A percentile compares a stretch with the other conserved stretches of the same genome.
Conservation (phyloP, 2,888 invertebrate genomes). For the Griposia aprilina region DNA sequence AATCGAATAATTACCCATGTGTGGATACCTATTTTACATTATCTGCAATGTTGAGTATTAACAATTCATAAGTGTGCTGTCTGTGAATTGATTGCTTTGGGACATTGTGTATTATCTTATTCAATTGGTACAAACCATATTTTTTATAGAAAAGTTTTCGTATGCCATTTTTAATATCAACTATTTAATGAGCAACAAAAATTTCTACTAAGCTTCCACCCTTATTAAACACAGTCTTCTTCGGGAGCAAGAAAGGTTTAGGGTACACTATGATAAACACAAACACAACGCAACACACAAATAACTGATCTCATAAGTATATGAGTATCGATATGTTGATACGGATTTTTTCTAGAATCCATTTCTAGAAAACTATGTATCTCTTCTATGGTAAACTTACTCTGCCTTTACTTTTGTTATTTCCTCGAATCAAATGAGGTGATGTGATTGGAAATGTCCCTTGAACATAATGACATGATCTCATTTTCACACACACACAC, state of each 20-base stretch:
- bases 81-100: neutral
- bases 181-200: neutral
- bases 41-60: slow-evolving; percentile 23
- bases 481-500: too few species aligned
- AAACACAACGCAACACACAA: too few species aligned
- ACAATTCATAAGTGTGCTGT: slow-evolving; percentile 3
- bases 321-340: neutral
- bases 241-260: neutral
- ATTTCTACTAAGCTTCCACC: neutral
- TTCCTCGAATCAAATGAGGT: too few species aligned
- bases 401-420: neutral
- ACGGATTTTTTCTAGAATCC: neutral
- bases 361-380: neutral
- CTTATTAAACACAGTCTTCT: neutral
- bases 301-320: neutral
- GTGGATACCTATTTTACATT: slow-evolving; percentile 27
- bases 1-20: slow-evolving; percentile 40
- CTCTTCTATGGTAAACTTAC: neutral
- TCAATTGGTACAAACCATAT: neutral
- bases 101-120: neutral
- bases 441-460: neutral
- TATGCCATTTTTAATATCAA: neutral
- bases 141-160: neutral
- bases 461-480: neutral
- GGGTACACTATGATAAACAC: too few species aligned